A percentile compares a stretch with the other conserved stretches of the same genome.
phyloP scores from a whole-genome alignment of 2,888 invertebrate species.

The Eristalinus sepulchralis region DNA sequence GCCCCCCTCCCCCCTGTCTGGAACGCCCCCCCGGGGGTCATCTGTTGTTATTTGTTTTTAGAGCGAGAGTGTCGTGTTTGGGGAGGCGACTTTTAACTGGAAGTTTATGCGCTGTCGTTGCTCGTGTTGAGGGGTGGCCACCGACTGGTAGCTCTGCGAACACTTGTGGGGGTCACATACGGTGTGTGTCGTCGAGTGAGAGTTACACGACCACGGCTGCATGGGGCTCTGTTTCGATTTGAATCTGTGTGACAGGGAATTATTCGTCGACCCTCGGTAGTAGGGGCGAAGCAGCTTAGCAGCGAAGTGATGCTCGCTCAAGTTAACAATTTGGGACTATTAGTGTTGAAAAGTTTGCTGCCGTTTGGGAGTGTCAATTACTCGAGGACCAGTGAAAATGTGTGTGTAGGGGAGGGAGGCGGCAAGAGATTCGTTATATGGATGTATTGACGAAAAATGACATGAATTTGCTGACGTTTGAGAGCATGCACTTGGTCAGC shows the following conservation, averaged over 20 bases:
- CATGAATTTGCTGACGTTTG: neutral
- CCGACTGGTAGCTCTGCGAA: neutral
- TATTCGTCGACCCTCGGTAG: neutral
- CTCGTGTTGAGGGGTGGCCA: neutral
- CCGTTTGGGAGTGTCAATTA: neutral
- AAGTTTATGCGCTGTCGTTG: neutral
- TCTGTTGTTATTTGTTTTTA: conserved; percentile 11
- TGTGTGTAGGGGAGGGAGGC: neutral
- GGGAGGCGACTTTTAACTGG: neutral
- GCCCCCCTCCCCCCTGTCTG: neutral
- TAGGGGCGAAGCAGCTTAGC: neutral
- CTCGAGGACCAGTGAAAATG: neutral
- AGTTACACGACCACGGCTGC: neutral
- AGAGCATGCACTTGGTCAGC: too few species aligned
- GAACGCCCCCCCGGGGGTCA: conserved; percentile 5
- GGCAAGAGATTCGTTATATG: neutral
- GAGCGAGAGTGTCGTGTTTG: conserved; percentile 8
- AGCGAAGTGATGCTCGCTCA: neutral
- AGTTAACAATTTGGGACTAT: neutral
- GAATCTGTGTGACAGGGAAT: neutral
- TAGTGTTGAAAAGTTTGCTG: neutral
- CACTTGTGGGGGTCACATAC: neutral
- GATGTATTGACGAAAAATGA: neutral
- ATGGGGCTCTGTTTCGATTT: neutral
- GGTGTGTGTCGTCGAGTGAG: neutral